Percentiles rank a stretch among this genome's conserved stretches.
Evolutionary conservation across 2,797 vertebrate genomes (phyloP).

Genomic region (Heteromormyrus szaboi): DNA sequence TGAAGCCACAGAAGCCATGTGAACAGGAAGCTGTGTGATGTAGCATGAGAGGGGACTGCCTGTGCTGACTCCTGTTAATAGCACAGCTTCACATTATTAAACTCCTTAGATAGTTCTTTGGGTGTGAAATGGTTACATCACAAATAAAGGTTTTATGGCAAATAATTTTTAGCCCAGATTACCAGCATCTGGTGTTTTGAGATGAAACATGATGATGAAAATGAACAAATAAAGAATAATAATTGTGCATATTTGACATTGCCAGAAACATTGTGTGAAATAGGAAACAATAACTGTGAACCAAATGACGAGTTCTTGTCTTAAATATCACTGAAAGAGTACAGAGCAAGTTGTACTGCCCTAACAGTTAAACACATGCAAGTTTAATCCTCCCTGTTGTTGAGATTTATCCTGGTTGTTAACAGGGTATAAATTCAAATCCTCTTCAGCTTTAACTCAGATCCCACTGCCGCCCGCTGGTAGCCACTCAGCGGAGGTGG

Average conservation of each 20-base stretch:
- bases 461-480: background rate
- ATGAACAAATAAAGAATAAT: conserved; percentile 37
- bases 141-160: conserved; percentile 31
- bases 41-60: background rate
- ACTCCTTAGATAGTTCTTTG: conserved; percentile 31
- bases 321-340: background rate
- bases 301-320: background rate
- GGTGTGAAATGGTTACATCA: conserved; percentile 24
- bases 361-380: background rate
- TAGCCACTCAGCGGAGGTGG: conserved; percentile 7
- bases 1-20: background rate
- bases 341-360: background rate
- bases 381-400: conserved; percentile 39
- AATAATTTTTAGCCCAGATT: conserved; percentile 39
- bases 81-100: conserved; percentile 24
- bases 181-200: conserved; percentile 44
- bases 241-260: conserved; percentile 6
- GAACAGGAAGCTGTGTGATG: background rate
- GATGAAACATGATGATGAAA: conserved; percentile 39
- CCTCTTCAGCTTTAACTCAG: conserved; percentile 27
- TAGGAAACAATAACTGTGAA: conserved; percentile 14
- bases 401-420: conserved; percentile 42
- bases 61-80: background rate
- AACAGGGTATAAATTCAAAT: conserved; percentile 46
- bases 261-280: background rate